Conservation (phyloP, 2,797 vertebrate genomes). For the Pogoniulus pusillus region DNA sequence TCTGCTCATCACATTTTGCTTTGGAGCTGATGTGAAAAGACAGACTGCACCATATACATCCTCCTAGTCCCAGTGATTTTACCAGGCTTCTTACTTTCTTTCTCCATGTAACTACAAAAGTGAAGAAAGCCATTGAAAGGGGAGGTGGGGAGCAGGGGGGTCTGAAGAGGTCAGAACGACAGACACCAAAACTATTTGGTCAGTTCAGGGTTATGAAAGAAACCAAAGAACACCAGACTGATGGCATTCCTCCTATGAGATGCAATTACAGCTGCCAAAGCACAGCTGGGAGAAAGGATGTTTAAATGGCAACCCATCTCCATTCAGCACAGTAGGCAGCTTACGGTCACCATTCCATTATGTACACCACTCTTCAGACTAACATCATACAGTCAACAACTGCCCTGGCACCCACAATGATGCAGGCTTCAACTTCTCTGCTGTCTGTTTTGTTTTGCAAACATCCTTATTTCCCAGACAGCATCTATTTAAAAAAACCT, state of each 20-base stretch:
- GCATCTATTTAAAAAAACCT: background rate
- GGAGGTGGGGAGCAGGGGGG: background rate
- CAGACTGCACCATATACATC: background rate
- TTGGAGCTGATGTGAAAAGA: background rate
- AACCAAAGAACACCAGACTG: background rate
- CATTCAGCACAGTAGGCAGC: background rate
- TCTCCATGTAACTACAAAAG: background rate
- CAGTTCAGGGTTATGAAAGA: background rate
- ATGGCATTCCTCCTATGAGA: background rate
- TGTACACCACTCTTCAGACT: background rate
- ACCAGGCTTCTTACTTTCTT: background rate
- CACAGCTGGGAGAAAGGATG: background rate
- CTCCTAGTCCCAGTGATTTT: background rate
- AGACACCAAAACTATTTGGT: background rate
- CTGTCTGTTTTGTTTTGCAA: background rate
- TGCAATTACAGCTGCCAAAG: background rate
- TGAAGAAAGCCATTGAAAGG: background rate
- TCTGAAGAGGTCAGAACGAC: background rate
- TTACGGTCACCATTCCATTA: background rate
- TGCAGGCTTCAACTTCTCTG: background rate
- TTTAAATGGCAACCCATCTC: background rate
- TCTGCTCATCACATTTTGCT: background rate
- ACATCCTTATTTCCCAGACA: background rate
- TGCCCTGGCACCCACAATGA: background rate
- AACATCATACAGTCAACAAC: background rate